Percentiles rank a stretch among this genome's conserved stretches.
phyloP scores from a whole-genome alignment of 2,888 invertebrate genomes.

The Caenorhabditis virilis region DNA sequence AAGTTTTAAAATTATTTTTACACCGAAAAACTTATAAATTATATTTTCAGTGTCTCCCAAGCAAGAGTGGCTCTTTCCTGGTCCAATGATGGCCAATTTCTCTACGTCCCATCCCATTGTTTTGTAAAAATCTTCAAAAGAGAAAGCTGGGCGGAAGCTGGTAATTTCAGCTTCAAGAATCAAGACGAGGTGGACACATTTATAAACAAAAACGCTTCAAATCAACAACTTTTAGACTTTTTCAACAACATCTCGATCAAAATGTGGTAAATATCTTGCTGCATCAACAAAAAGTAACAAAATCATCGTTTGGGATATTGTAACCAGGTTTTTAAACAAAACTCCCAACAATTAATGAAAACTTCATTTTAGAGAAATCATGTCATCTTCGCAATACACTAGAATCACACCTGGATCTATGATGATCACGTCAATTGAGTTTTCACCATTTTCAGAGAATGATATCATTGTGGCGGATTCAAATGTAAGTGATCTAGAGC shows the following conservation, averaged over 20 bases:
- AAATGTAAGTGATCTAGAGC: constrained; percentile 20
- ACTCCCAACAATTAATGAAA: background rate
- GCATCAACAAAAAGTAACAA: constrained; percentile 32
- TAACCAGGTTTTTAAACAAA: background rate
- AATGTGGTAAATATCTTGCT: constrained; percentile 35
- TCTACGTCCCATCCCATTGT: constrained; percentile 34
- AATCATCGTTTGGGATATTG: constrained; percentile 36
- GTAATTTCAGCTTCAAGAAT: too few relatives aligned
- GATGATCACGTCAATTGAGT: constrained; percentile 39
- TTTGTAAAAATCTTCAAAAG: constrained; percentile 21
- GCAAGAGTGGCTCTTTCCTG: constrained; percentile 24
- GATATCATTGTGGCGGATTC: constrained; percentile 45
- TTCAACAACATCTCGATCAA: constrained; percentile 12
- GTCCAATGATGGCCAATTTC: constrained; percentile 22
- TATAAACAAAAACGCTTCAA: too few relatives aligned
- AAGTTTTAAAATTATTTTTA: background rate
- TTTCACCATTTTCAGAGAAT: constrained; percentile 35
- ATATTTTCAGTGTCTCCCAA: constrained; percentile 21
- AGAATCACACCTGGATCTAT: constrained; percentile 24
- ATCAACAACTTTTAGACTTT: constrained; percentile 5
- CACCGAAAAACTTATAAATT: background rate
- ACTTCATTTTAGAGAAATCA: constrained; percentile 7
- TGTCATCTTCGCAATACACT: constrained; percentile 17
- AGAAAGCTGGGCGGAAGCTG: constrained; percentile 10
- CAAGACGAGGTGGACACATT: too few relatives aligned